These are phyloP conservation scores for Plagodis pulveraria DNA, from an alignment of 2,888 invertebrate species.

Conservation along the genomic window DNA sequence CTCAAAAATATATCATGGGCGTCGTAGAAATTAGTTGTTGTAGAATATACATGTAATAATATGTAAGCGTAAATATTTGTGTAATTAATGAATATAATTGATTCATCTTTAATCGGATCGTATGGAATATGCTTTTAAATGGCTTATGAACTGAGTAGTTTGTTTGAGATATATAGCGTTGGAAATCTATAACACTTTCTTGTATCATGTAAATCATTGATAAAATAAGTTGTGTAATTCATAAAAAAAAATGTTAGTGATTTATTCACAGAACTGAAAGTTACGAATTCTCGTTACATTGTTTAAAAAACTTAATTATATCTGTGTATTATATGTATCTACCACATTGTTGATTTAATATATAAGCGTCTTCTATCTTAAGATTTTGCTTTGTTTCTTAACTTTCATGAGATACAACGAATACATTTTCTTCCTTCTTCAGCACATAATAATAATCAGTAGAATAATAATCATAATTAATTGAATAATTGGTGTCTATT, in stretches of 20 bases:
- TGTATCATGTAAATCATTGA: conserved; percentile 39
- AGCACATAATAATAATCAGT: conserved; percentile 56
- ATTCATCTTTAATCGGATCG: conserved; percentile 59
- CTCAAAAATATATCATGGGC: conserved; percentile 79
- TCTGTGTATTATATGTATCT: conserved; percentile 74
- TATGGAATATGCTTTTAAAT: conserved; percentile 61
- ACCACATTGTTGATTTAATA: conserved; percentile 78
- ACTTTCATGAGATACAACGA: conserved; percentile 72
- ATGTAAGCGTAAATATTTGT: conserved; percentile 48
- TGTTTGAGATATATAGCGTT: conserved; percentile 45
- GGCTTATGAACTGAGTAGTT: conserved; percentile 65
- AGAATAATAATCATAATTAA: conserved; percentile 59
- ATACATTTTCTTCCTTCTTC: conserved; percentile 57
- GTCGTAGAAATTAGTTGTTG: conserved; percentile 75
- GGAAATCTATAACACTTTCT: conserved; percentile 36
- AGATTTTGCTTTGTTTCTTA: conserved; percentile 39
- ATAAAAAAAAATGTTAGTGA: conserved; percentile 70
- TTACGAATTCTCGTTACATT: conserved; percentile 78
- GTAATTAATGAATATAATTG: conserved; percentile 19
- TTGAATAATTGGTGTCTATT: conserved; percentile 79
- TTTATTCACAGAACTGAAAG: conserved; percentile 84
- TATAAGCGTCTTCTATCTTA: conserved; percentile 71
- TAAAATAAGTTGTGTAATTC: conserved; percentile 47
- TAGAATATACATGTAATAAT: conserved; percentile 53
- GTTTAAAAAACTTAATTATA: conserved; percentile 72